Evolutionary conservation across 2,888 invertebrate species (phyloP), one percentile per base, ranked within the genome.

Genomic region (Frankliniella fusca): DNA sequence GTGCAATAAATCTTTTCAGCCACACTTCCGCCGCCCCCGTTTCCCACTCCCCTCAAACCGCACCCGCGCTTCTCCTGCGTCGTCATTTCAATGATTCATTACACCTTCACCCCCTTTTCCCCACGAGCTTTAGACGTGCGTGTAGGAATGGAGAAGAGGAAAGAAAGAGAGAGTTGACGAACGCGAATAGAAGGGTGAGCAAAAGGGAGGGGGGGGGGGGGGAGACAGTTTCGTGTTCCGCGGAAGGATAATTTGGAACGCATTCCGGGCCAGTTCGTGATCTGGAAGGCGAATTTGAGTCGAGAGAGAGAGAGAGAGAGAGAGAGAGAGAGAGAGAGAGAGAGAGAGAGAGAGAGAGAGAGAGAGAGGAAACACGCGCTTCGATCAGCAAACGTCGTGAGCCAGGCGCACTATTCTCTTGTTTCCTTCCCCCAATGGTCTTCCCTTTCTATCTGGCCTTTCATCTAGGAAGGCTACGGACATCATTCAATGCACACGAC

Each of bases 61-160:
- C 70, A 10, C 70, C 23, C 70, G 23, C 27, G 23, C 70, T 76
- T 27, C 27, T 11, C 11, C 65, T 65, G 20, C n/a, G 70, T 27
- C 70, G 70, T 76, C 70, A 76, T 76, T 27, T 76, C 70, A 76
- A 76, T 76, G 70, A 76, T 76, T 76, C 70, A 76, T 76, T 76
- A 76, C 27, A 76, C 70, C 70, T 23, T 20, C n/a, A 18, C 10
- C 54, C 15, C 18, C 20, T 61, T 18, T 15, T 15, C 15, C 61
- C n/a, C n/a, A 11, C 61, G 10, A 5, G 20, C 61, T 18, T 61
- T n/a, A 61, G 38, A 38, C 38, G 38, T 38, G 38, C 20, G 61
- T 54, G 54, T 54, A 18, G 54, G 15, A 54, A n/a, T 20, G 61
- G 61, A n/a, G 61, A 12, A 54, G 61, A 61, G 61, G 61, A n/a